Base-by-base conservation (phyloP, 2,113 vertebrate species). In the Rhipidura dahli region DNA sequence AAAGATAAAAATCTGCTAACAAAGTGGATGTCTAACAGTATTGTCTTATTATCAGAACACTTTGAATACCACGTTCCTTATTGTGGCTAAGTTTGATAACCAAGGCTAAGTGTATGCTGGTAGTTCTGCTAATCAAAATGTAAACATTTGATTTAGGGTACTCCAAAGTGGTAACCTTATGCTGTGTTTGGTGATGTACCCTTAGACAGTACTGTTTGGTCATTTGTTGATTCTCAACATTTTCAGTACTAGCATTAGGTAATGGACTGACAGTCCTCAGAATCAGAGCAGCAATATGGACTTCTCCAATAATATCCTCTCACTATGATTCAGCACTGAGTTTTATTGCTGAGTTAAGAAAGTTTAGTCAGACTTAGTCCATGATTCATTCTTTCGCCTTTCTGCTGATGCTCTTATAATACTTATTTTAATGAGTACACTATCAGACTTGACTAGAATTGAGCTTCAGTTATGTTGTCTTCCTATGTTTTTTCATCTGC, bases 1-100 rank as follows among this genome's bases (percentile, higher is more conserved):
- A 61, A 90, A 78, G 88, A 91, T 92, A 90, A 76, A 91, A 94
- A 88, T 89, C 42, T 87, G 59, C 44, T 40, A 64, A 77, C 71
- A 53, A 89, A 92, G 65, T 94, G 71, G 31, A 59, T 93, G 92
- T 83, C 51, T 94, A 49, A 71, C 33, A 35, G 8, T 83, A 78
- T 44, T 2, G 6, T 73, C 53, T 63, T 86, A 13, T 59, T 80
- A 53, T 56, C 13, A 33, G 81, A 87, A 51, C 23, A 53, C n/a
- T 47, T 80, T 60, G 57, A 73, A 31, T 64, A 28, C 20, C 57
- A 5, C 0, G 1, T 90, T 54, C 42, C 28, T 82, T 80, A 10
- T 77, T 72, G 30, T 51, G 60, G 45, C 33, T 31, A 12, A 27
- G 28, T 57, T 70, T 77, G 72, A 71, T 44, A 69, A 35, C 47